Percentiles rank a stretch among this genome's conserved stretches.
Evolutionary conservation across 2,888 invertebrate genomes (phyloP).

Genomic region (Alloscopus bannaensis): DNA sequence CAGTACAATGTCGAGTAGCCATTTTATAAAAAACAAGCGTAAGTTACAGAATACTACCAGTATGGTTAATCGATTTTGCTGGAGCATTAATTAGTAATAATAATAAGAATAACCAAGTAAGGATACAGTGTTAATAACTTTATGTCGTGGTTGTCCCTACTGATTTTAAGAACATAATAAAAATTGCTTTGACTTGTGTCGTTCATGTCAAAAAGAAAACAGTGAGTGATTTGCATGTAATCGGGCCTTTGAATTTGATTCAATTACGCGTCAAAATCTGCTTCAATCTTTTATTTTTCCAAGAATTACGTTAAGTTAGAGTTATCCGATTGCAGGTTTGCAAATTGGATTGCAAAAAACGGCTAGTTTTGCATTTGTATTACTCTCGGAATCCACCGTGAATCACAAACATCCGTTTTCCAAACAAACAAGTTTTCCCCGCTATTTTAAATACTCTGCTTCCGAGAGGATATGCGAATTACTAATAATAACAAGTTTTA

Average conservation of each 20-base stretch:
- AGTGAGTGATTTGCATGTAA: too few relatives aligned
- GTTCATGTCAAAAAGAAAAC: constrained; percentile 52
- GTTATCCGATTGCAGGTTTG: not conserved
- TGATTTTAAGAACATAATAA: constrained; percentile 59
- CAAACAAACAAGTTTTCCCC: too few relatives aligned
- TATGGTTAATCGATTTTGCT: constrained; percentile 22
- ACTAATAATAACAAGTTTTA: too few relatives aligned
- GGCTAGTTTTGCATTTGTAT: too few relatives aligned
- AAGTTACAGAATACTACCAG: constrained; percentile 21
- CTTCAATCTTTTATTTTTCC: not conserved
- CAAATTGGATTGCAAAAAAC: too few relatives aligned
- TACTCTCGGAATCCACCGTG: too few relatives aligned
- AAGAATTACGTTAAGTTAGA: not conserved
- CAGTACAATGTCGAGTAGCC: constrained; percentile 65
- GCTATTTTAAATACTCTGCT: too few relatives aligned
- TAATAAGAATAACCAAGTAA: too few relatives aligned
- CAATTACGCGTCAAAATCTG: not conserved
- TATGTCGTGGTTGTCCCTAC: constrained; percentile 53
- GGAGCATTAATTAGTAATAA: constrained; percentile 26
- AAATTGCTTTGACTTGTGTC: constrained; percentile 64
- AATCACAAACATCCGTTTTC: too few relatives aligned
- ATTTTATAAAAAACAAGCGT: constrained; percentile 43
- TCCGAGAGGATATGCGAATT: too few relatives aligned
- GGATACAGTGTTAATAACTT: constrained; percentile 15
- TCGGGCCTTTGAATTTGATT: too few relatives aligned